Conservation (phyloP, 2,888 invertebrate species). For the Thereva nobilitata region DNA sequence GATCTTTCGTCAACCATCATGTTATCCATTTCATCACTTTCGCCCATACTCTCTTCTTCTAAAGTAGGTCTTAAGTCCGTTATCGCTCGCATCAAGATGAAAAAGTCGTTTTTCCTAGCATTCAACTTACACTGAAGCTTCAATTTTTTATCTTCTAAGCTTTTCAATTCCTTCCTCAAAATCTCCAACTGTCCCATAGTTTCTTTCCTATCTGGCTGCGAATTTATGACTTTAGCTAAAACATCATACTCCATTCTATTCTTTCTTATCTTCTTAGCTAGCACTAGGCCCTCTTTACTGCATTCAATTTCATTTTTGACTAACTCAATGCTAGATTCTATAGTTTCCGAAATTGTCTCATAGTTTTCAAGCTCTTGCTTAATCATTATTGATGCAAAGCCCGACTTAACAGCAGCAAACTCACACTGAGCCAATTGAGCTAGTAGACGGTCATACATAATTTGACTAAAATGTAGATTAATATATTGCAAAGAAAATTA, state of each 20-base stretch:
- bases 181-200: conserved; percentile 71
- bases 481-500: conserved; percentile 1
- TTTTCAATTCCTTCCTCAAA: conserved; percentile 73
- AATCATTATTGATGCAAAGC: conserved; percentile 79
- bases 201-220: conserved; percentile 86
- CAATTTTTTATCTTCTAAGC: conserved; percentile 71
- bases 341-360: conserved; percentile 72
- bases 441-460: conserved; percentile 77
- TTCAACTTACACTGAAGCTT: conserved; percentile 78
- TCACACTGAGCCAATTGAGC: conserved; percentile 86
- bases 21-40: conserved; percentile 55
- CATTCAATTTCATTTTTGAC: conserved; percentile 81
- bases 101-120: conserved; percentile 84
- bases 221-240: conserved; percentile 85
- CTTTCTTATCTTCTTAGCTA: conserved; percentile 84
- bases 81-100: conserved; percentile 83
- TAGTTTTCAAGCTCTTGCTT: conserved; percentile 83
- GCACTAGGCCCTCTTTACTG: conserved; percentile 77
- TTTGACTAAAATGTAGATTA: conserved; percentile 60
- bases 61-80: conserved; percentile 81
- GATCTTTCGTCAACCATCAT: conserved; percentile 19
- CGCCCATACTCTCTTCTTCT: conserved; percentile 68
- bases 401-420: conserved; percentile 83
- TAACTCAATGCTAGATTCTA: conserved; percentile 77
- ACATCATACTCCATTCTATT: conserved; percentile 93